phyloP scores from a whole-genome alignment of 1,140 invertebrate species.

The roundworm (Caenorhabditis elegans) region DNA sequence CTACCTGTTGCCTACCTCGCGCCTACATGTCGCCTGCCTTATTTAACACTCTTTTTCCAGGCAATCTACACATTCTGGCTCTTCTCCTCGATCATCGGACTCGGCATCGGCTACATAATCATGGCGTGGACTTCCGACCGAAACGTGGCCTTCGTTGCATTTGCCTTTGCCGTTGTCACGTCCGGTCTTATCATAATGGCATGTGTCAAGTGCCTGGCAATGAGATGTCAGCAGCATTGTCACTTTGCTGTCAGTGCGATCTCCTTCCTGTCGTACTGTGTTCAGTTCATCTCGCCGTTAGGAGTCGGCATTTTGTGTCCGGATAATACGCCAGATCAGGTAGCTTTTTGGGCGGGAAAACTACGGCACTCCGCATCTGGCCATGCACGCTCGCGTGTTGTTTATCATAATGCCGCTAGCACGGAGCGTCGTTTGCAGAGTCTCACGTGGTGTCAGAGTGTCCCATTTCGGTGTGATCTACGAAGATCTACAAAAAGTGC shows the following conservation, averaged over 20 bases:
- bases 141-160: conserved; percentile 45
- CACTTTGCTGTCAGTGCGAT: not conserved
- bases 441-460: too few relatives aligned
- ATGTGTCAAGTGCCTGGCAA: conserved; percentile 52
- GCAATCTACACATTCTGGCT: conserved; percentile 56
- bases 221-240: conserved; percentile 29
- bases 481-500: not conserved
- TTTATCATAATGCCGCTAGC: too few relatives aligned
- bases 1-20: too few relatives aligned
- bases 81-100: conserved; percentile 48
- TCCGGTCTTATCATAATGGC: conserved; percentile 57
- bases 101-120: conserved; percentile 43
- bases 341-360: too few relatives aligned
- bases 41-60: too few relatives aligned
- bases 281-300: not conserved
- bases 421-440: too few relatives aligned
- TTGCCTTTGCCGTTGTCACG: conserved; percentile 57
- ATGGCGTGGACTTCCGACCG: conserved; percentile 22
- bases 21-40: too few relatives aligned
- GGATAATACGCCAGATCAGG: conserved; percentile 3
- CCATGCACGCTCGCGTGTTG: too few relatives aligned
- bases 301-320: not conserved
- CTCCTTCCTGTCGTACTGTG: not conserved
- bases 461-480: not conserved
- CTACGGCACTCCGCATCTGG: too few relatives aligned